phyloP scores from a whole-genome alignment of 2,797 vertebrate genomes.

The Rhinichthys osculus region DNA sequence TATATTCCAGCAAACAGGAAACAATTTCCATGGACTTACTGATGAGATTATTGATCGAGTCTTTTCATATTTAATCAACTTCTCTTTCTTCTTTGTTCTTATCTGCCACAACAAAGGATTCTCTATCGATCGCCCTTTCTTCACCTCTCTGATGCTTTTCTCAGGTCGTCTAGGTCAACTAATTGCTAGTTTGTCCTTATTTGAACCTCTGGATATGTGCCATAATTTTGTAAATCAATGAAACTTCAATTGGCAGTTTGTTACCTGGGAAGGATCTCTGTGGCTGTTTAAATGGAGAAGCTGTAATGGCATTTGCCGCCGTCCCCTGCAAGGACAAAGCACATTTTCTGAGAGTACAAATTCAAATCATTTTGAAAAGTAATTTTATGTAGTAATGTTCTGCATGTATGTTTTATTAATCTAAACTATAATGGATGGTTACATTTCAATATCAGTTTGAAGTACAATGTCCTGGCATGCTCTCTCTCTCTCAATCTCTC shows the following conservation, averaged over 20 bases:
- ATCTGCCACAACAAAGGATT: slow-evolving; percentile 26
- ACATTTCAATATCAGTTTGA: slow-evolving; percentile 14
- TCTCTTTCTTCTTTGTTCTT: slow-evolving; percentile 27
- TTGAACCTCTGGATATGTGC: slow-evolving; percentile 61
- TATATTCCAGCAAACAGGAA: slow-evolving; percentile 14
- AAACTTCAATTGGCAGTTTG: slow-evolving; percentile 68
- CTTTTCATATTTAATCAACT: slow-evolving; percentile 31
- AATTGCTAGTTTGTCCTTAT: slow-evolving; percentile 63
- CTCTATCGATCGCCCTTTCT: slow-evolving; percentile 46
- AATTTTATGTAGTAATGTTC: slow-evolving; percentile 48
- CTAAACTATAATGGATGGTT: slow-evolving; percentile 60
- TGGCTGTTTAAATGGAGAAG: slow-evolving; percentile 56
- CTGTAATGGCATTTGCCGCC: slow-evolving; percentile 62
- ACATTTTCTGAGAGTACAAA: slow-evolving; percentile 62
- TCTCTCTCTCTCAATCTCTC: background rate
- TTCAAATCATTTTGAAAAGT: slow-evolving; percentile 67
- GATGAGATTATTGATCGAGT: slow-evolving; percentile 2
- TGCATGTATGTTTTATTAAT: slow-evolving; percentile 59
- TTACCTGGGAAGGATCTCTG: slow-evolving; percentile 60
- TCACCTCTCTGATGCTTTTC: slow-evolving; percentile 53
- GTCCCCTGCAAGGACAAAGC: slow-evolving; percentile 72
- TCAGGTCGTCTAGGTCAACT: slow-evolving; percentile 50
- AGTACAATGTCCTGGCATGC: slow-evolving; percentile 1
- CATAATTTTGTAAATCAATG: slow-evolving; percentile 69
- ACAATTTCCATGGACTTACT: background rate